Percentiles rank a stretch among this genome's conserved stretches.
Evolutionary conservation across 1,140 invertebrate genomes (phyloP).

Genomic region (Drusus annulatus): DNA sequence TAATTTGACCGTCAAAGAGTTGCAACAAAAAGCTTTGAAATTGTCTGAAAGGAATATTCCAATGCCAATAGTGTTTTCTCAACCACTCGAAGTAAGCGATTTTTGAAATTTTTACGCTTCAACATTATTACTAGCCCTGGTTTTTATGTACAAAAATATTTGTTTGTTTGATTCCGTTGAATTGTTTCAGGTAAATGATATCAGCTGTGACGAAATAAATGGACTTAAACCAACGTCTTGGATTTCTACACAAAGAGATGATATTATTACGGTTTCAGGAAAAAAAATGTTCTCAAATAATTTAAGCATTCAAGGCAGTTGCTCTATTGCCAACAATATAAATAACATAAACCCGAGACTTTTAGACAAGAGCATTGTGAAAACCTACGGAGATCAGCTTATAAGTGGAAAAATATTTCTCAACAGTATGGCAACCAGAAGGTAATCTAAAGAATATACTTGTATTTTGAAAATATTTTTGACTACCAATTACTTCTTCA

Average conservation of each 20-base stretch:
- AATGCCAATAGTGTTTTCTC: slow-evolving; percentile 60
- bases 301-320: slow-evolving; percentile 60
- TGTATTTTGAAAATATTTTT: not conserved
- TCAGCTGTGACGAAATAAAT: slow-evolving; percentile 62
- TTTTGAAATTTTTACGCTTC: too few species aligned
- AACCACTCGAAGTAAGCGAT: slow-evolving; percentile 61
- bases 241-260: slow-evolving; percentile 57
- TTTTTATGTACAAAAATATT: not conserved
- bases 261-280: slow-evolving; percentile 60
- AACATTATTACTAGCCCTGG: too few species aligned
- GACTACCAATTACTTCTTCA: too few species aligned
- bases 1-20: slow-evolving; percentile 50
- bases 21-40: slow-evolving; percentile 59
- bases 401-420: slow-evolving; percentile 60
- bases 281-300: slow-evolving; percentile 61
- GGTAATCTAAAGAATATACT: slow-evolving; percentile 10
- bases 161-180: not conserved
- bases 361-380: slow-evolving; percentile 61
- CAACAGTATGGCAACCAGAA: slow-evolving; percentile 41
- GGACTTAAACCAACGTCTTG: slow-evolving; percentile 59
- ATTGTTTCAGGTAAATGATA: slow-evolving; percentile 56
- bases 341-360: slow-evolving; percentile 51
- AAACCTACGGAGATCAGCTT: slow-evolving; percentile 62
- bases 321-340: slow-evolving; percentile 40
- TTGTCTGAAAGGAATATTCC: slow-evolving; percentile 51